These are phyloP conservation scores for Halcyon leucocephala DNA, from an alignment of 2,797 vertebrate genomes.

Conservation along the genomic window DNA sequence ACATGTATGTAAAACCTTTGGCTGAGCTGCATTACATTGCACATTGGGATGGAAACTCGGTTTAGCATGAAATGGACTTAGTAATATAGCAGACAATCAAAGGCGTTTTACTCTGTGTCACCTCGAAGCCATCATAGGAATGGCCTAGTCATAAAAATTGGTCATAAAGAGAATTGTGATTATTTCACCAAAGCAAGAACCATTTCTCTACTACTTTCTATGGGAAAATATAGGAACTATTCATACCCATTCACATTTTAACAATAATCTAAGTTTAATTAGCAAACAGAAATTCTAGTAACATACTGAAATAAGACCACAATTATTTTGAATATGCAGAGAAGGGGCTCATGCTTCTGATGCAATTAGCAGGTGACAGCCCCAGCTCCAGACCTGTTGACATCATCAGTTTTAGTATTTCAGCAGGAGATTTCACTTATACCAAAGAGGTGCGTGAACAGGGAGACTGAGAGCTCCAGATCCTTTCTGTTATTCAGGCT, in stretches of 20 bases:
- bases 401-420: neutral
- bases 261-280: neutral
- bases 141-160: neutral
- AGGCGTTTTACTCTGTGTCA: neutral
- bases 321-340: neutral
- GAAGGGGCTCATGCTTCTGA: neutral
- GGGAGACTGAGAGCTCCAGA: neutral
- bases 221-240: neutral
- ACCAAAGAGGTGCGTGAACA: neutral
- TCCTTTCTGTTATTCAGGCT: neutral
- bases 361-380: neutral
- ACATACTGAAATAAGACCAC: neutral
- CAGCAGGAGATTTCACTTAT: neutral
- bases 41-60: neutral
- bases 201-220: neutral
- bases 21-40: neutral
- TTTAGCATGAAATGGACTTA: neutral
- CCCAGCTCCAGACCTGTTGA: neutral
- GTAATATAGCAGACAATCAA: neutral
- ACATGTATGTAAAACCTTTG: neutral
- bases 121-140: neutral
- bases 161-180: neutral
- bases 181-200: neutral
- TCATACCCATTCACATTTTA: neutral
- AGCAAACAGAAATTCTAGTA: neutral